Base-by-base conservation (phyloP, 2,113 vertebrate genomes). In the Microcebus lehilahytsara region DNA sequence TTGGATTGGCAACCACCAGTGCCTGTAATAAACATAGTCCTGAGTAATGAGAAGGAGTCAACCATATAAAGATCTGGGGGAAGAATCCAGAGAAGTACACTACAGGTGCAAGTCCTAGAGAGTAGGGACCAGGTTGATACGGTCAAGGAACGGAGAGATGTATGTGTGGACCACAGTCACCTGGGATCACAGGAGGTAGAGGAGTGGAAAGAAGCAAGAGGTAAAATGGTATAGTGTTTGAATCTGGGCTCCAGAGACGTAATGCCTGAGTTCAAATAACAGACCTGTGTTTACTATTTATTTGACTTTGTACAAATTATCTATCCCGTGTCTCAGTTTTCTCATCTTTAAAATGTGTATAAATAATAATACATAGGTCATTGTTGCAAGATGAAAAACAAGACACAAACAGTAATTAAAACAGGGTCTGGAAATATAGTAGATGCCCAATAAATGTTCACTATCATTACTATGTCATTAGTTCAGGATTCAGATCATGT, bases 221-320 rank as follows among this genome's bases (percentile, higher is more conserved):
- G 37, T 81, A 16, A 96, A 69, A 89, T 53, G 16, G 19, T 16
- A 0, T 14, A 74, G n/a, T 84, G 37, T 60, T 91, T 89, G 42
- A 79, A 40, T 80, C 25, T 37, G 46, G 7, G 7, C 37, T 92
- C 9, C 72, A n/a, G 69, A 74, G 16, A 23, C 66, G 0, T 64
- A 49, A 8, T 91, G 30, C 4, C 27, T 94, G 32, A 4, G n/a
- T 88, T 80, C 72, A 85, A 60, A 84, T 77, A 77, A 77, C 11
- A 90, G 9, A 84, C 13, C 1, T 27, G 4, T 3, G 40, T 32
- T 62, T 91, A 77, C 58, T 66, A 60, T 40, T 88, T 93, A 85
- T 91, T 89, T 85, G 13, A 46, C 25, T 92, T 84, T 75, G 25
- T 9, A 96, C n/a, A 96, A 80, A 72, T 94, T 92, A 87, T 2